Evolutionary conservation across 2,888 invertebrate genomes (phyloP).

Genomic region (Cryptus viduatorius): DNA sequence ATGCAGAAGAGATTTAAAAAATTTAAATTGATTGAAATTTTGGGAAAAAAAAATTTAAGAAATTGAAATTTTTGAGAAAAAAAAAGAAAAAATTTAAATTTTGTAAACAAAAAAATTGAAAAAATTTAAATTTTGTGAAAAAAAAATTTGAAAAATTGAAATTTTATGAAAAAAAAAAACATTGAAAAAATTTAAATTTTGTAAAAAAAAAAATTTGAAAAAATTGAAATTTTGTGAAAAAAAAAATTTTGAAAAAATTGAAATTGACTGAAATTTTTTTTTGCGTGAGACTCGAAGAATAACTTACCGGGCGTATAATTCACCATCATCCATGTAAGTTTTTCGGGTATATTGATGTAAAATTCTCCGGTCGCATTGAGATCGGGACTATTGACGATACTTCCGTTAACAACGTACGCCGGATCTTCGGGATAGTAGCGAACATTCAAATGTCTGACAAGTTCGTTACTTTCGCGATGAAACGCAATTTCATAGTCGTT

Average conservation of each 20-base stretch:
- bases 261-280: not conserved
- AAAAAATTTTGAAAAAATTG: no score
- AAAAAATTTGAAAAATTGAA: no score
- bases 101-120: slow-evolving; percentile 61
- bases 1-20: slow-evolving; percentile 54
- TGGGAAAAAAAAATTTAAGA: no score
- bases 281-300: not conserved
- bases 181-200: no score
- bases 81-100: no score
- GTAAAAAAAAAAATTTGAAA: no score
- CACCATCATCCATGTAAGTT: slow-evolving; percentile 88
- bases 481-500: slow-evolving; percentile 88
- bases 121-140: no score
- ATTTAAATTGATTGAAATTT: no score
- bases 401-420: slow-evolving; percentile 87
- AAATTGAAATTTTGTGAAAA: no score
- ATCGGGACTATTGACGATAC: slow-evolving; percentile 86
- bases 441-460: slow-evolving; percentile 86
- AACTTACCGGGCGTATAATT: slow-evolving; percentile 88
- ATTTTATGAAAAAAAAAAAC: slow-evolving; percentile 66
- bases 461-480: slow-evolving; percentile 85
- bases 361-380: slow-evolving; percentile 88
- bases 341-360: slow-evolving; percentile 87
- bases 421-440: slow-evolving; percentile 86
- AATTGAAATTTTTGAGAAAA: no score